Evolutionary conservation across 2,113 vertebrate genomes (phyloP), one percentile per base, ranked within the genome.

Genomic region (Forbesichthys papilliferus): DNA sequence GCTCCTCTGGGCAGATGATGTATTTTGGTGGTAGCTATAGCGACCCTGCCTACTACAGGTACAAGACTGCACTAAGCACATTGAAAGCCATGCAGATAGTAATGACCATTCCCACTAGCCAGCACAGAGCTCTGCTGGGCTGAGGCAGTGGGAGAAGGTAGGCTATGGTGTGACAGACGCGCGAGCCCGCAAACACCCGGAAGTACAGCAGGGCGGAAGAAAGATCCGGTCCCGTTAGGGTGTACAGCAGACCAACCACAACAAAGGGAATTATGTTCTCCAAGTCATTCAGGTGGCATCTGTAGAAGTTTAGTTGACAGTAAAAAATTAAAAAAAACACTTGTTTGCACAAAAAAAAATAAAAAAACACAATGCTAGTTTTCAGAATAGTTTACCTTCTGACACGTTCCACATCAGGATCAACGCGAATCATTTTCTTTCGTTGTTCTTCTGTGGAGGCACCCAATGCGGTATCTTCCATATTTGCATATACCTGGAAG

Each of bases 251-350:
- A 3, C 96, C 96, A 0, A 98, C 74, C 9, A 94, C 68, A 11
- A 96, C 33, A 33, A 97, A 99, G 0, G 97, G 96, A 54, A 98
- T n/a, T 0, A 98, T 88, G 46, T 95, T 99, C 76, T 99, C 97
- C 75, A 98, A 75, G 85, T 99, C 96, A n/a, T 99, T 99, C 87
- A 87, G 91, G 81, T 99, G 97, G 73, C 91, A 92, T 72, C 97
- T 99, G 55, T 0, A 61, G 7, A 13, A 51, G 3, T 34, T 0
- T 33, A 27, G 62, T 64, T 27, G 5, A 48, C 52, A 9, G 27
- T 52, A n/a, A n/a, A n/a, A n/a, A n/a, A n/a, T 36, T 36, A 42
- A 51, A 42, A 27, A 27, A 20, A 27, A 27, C 27, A 27, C 27
- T 27, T 27, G 27, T 27, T 27, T 27, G 27, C 27, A 27, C 2